Percentiles rank a stretch among this genome's conserved stretches.
Evolutionary conservation across 2,797 vertebrate genomes (phyloP).

Genomic region (Gymnodraco acuticeps): DNA sequence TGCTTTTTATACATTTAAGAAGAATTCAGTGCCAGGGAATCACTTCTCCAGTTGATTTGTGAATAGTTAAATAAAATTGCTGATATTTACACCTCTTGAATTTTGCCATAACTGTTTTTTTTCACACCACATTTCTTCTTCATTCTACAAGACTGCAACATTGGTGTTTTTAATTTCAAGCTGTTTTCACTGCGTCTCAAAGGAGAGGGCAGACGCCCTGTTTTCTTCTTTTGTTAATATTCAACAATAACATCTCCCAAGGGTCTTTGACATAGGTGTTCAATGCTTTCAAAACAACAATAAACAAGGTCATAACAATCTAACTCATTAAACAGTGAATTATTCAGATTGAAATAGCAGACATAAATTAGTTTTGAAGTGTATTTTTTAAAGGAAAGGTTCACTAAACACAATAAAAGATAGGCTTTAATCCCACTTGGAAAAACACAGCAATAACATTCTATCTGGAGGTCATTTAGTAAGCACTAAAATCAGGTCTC

Average conservation of each 20-base stretch:
- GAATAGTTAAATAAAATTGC: slow-evolving; percentile 59
- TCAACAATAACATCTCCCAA: slow-evolving; percentile 21
- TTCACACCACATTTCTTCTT: background rate
- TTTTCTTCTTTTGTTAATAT: background rate
- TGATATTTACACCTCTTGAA: slow-evolving; percentile 36
- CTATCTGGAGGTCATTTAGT: slow-evolving; percentile 29
- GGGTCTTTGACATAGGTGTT: slow-evolving; percentile 24
- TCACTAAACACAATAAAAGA: background rate
- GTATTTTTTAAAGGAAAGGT: slow-evolving; percentile 5
- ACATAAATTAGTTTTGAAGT: slow-evolving; percentile 7
- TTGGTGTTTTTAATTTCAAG: slow-evolving; percentile 23
- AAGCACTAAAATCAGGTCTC: slow-evolving; percentile 10
- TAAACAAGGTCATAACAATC: background rate
- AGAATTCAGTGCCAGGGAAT: slow-evolving; percentile 8
- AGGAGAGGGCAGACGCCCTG: slow-evolving; percentile 26
- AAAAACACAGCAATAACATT: slow-evolving; percentile 31
- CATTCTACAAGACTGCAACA: background rate
- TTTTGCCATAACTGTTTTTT: slow-evolving; percentile 9
- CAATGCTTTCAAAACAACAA: background rate
- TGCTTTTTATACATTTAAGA: slow-evolving; percentile 37
- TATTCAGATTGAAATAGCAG: slow-evolving; percentile 22
- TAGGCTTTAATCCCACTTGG: slow-evolving; percentile 23
- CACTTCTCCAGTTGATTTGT: slow-evolving; percentile 32
- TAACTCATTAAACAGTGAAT: background rate
- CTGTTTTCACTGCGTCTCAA: slow-evolving; percentile 7